These are phyloP conservation scores for Australoheros scitulus DNA, from an alignment of 2,113 vertebrate genomes.

Conservation along the genomic window DNA sequence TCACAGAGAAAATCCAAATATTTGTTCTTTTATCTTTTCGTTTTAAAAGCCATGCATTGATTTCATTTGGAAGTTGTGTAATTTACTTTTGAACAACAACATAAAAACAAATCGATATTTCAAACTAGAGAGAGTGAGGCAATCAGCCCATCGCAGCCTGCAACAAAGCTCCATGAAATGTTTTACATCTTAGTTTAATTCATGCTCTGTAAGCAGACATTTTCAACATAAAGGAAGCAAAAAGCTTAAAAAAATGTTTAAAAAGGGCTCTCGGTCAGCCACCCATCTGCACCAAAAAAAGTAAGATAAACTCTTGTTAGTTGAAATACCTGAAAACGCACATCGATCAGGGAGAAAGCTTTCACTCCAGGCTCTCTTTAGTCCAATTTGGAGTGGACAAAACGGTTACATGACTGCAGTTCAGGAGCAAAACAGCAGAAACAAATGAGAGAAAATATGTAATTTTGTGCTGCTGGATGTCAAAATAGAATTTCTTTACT, in stretches of 20 bases:
- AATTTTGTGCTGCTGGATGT: background rate
- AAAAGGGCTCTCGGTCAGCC: background rate
- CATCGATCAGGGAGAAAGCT: background rate
- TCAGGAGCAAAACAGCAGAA: background rate
- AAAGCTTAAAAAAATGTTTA: background rate
- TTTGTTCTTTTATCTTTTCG: constrained; percentile 12
- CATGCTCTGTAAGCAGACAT: background rate
- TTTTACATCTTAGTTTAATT: constrained; percentile 26
- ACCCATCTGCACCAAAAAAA: background rate
- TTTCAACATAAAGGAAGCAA: background rate
- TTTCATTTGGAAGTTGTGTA: constrained; percentile 28
- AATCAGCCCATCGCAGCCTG: constrained; percentile 1
- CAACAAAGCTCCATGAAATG: constrained; percentile 19
- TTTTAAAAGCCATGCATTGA: constrained; percentile 7
- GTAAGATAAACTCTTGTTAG: background rate
- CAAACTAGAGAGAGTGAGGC: constrained; percentile 6
- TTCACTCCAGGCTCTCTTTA: background rate
- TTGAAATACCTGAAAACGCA: background rate
- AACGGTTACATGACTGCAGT: background rate
- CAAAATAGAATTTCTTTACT: background rate
- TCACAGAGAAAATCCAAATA: background rate
- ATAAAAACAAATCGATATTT: constrained; percentile 35
- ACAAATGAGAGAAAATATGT: background rate
- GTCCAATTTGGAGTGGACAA: background rate
- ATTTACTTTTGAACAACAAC: constrained; percentile 29